Conservation (phyloP, 2,113 vertebrate genomes). For the Panthera tigris region DNA sequence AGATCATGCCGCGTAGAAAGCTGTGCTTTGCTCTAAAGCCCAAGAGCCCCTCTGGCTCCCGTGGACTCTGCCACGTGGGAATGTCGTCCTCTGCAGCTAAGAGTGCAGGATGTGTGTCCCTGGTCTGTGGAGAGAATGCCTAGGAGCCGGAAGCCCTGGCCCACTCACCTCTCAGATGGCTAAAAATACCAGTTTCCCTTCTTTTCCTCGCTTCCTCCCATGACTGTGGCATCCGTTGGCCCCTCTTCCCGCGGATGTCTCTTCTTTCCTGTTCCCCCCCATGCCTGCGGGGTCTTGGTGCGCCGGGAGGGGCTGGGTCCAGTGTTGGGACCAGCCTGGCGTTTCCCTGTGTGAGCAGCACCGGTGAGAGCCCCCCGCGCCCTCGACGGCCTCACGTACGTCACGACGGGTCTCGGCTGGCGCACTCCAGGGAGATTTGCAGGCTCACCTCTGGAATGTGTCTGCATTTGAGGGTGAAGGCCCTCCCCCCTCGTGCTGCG, state of each 20-base stretch:
- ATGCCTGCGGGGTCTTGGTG: neutral
- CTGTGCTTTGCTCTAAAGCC: neutral
- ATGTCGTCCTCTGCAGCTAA: neutral
- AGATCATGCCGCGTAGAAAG: neutral
- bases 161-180: neutral
- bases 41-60: neutral
- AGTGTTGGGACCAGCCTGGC: neutral
- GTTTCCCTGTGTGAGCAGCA: neutral
- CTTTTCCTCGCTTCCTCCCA: neutral
- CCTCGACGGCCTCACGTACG: fast-evolving
- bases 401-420: neutral
- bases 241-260: neutral
- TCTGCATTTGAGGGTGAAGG: neutral
- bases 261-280: neutral
- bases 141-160: neutral
- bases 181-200: neutral
- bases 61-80: neutral
- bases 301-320: neutral
- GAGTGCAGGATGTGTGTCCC: neutral
- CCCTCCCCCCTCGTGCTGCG: fast-evolving
- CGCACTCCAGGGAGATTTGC: neutral
- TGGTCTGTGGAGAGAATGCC: neutral
- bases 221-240: neutral
- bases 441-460: neutral
- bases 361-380: fast-evolving